These are phyloP conservation scores for Trichogramma evanescens DNA, from an alignment of 2,888 invertebrate genomes.

Conservation along the genomic window DNA sequence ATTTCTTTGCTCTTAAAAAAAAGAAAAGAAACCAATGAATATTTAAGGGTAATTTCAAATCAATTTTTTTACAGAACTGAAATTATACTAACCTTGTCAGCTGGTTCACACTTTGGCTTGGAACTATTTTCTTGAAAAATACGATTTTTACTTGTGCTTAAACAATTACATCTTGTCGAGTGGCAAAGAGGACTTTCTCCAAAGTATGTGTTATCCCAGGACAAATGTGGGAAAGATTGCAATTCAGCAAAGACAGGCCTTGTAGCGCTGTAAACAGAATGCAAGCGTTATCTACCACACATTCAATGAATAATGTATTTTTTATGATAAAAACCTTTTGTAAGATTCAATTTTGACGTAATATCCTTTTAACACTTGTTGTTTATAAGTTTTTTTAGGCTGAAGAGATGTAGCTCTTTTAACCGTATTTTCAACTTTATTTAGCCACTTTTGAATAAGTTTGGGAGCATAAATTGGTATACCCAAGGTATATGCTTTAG, in stretches of 20 bases:
- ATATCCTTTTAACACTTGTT: slow-evolving; percentile 34
- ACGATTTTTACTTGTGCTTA: too few species aligned
- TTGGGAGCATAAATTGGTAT: slow-evolving; percentile 54
- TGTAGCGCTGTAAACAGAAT: slow-evolving; percentile 46
- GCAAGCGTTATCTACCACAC: not conserved
- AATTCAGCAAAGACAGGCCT: slow-evolving; percentile 61
- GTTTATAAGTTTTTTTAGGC: too few species aligned
- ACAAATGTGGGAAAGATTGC: slow-evolving; percentile 35
- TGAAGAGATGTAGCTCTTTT: too few species aligned
- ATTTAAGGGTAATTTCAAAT: too few species aligned
- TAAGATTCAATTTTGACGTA: slow-evolving; percentile 68
- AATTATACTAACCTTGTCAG: too few species aligned
- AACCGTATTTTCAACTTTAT: too few species aligned
- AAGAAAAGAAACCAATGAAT: not conserved
- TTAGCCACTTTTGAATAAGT: slow-evolving; percentile 43
- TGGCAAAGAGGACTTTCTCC: too few species aligned
- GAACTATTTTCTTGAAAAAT: too few species aligned
- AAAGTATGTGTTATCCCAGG: too few species aligned
- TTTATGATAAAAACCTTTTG: slow-evolving; percentile 49
- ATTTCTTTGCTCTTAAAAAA: slow-evolving; percentile 42
- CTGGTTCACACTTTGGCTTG: too few species aligned
- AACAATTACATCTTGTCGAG: too few species aligned
- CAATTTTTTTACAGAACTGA: too few species aligned
- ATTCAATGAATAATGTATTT: not conserved
- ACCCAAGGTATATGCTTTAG: slow-evolving; percentile 51